These are phyloP conservation scores for Rhegmatorhina hoffmannsi DNA, from an alignment of 2,113 vertebrate genomes.

Conservation along the genomic window DNA sequence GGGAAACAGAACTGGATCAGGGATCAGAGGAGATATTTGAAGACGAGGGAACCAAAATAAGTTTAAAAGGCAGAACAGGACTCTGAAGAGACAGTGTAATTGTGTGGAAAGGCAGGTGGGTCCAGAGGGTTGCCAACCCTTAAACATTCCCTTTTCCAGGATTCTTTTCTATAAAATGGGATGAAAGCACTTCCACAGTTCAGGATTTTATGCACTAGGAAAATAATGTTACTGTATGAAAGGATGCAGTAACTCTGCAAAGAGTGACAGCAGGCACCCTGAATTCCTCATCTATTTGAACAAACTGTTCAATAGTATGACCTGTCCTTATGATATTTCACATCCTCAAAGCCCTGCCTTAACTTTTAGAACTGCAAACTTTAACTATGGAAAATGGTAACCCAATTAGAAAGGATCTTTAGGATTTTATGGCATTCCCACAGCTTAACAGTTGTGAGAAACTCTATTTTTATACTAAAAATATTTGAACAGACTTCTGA, in stretches of 20 bases:
- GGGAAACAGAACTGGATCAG: not conserved
- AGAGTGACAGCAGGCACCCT: not conserved
- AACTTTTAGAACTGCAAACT: not conserved
- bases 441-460: not conserved
- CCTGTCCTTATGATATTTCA: not conserved
- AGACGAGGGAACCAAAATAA: not conserved
- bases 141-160: not conserved
- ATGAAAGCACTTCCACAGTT: not conserved
- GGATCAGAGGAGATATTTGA: not conserved
- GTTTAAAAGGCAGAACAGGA: not conserved
- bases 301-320: not conserved
- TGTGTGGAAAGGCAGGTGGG: not conserved
- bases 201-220: not conserved
- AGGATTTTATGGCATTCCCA: not conserved
- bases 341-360: not conserved
- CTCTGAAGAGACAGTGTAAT: not conserved
- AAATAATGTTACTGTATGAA: not conserved
- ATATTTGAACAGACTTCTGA: slow-evolving; percentile 2
- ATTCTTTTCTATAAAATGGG: not conserved
- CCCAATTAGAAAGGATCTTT: not conserved
- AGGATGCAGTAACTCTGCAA: not conserved
- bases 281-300: not conserved
- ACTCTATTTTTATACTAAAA: slow-evolving; percentile 9
- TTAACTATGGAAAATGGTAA: not conserved
- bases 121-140: not conserved